Percentiles rank a stretch among this genome's conserved stretches.
These are phyloP conservation scores for Calliopum simillimum DNA, from an alignment of 2,888 invertebrate genomes.

Conservation along the genomic window DNA sequence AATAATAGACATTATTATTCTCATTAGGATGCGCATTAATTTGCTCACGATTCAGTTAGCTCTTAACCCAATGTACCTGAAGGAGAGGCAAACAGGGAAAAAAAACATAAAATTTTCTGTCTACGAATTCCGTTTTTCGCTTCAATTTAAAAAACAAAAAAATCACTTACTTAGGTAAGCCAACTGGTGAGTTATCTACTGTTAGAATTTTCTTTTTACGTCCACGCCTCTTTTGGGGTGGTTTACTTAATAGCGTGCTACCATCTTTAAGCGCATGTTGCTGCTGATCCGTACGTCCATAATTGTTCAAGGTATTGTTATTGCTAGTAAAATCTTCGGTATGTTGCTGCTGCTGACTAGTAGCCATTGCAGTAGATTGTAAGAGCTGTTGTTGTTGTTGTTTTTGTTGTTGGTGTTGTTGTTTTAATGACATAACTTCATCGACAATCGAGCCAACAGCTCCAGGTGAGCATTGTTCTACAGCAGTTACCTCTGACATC, in stretches of 20 bases:
- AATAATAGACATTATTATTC: too few species aligned
- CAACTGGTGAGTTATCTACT: constrained; percentile 30
- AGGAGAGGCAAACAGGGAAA: too few species aligned
- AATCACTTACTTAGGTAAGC: constrained; percentile 28
- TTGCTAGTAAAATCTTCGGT: not conserved
- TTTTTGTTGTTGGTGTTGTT: constrained; percentile 34
- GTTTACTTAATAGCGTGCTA: constrained; percentile 38
- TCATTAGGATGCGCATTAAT: too few species aligned
- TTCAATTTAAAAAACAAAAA: too few species aligned
- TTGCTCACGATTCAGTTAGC: too few species aligned
- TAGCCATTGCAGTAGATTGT: not conserved
- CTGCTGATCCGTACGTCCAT: too few species aligned
- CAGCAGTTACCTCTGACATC: not conserved
- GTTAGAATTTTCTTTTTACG: constrained; percentile 81
- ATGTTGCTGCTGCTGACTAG: constrained; percentile 25
- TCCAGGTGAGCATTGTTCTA: too few species aligned
- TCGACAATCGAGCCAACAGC: not conserved
- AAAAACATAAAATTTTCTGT: too few species aligned
- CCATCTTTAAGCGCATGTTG: too few species aligned
- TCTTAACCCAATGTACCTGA: too few species aligned
- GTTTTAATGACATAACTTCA: constrained; percentile 4
- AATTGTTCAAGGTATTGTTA: not conserved
- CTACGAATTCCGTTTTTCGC: too few species aligned
- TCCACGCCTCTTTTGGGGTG: constrained; percentile 81
- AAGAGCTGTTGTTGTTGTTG: constrained; percentile 29